Conservation (phyloP, 2,888 invertebrate species). For the Heterodera filipjevi region DNA sequence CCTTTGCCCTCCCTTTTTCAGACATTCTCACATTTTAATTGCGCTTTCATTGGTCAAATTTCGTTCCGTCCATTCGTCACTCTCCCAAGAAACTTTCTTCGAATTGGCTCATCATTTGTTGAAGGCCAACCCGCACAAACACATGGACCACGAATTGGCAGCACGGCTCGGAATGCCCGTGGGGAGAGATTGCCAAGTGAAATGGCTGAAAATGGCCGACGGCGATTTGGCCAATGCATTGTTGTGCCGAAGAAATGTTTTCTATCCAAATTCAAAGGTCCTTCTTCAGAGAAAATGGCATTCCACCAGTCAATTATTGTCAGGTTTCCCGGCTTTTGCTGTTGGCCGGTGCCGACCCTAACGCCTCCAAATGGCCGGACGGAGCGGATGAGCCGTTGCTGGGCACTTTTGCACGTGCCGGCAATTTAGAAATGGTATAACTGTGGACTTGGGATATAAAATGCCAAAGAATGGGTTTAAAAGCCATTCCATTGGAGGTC, state of each 20-base stretch:
- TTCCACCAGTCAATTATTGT: constrained; percentile 3
- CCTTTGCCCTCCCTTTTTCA: constrained; percentile 52
- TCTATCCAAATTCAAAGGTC: constrained; percentile 47
- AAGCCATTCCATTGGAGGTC: constrained; percentile 78
- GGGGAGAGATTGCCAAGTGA: constrained; percentile 43
- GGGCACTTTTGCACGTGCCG: constrained; percentile 86
- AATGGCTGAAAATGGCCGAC: constrained; percentile 45
- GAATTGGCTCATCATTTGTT: constrained; percentile 93
- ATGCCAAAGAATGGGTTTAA: not conserved
- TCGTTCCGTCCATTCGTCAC: constrained; percentile 66
- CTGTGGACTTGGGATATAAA: not conserved
- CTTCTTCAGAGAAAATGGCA: not conserved
- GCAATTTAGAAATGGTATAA: constrained; percentile 70
- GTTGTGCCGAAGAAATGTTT: constrained; percentile 42
- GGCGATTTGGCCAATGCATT: constrained; percentile 38
- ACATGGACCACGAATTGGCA: constrained; percentile 46
- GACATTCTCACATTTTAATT: constrained; percentile 88
- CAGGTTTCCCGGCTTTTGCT: constrained; percentile 84
- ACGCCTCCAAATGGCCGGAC: constrained; percentile 71
- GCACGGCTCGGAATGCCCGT: constrained; percentile 39
- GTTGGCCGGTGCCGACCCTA: constrained; percentile 84
- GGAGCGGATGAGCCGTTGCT: constrained; percentile 73
- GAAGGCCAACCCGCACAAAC: constrained; percentile 90
- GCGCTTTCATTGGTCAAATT: constrained; percentile 87
- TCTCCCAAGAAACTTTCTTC: constrained; percentile 78